These are phyloP conservation scores for Calidris pugnax DNA, from an alignment of 2,113 vertebrate genomes.

Conservation along the genomic window DNA sequence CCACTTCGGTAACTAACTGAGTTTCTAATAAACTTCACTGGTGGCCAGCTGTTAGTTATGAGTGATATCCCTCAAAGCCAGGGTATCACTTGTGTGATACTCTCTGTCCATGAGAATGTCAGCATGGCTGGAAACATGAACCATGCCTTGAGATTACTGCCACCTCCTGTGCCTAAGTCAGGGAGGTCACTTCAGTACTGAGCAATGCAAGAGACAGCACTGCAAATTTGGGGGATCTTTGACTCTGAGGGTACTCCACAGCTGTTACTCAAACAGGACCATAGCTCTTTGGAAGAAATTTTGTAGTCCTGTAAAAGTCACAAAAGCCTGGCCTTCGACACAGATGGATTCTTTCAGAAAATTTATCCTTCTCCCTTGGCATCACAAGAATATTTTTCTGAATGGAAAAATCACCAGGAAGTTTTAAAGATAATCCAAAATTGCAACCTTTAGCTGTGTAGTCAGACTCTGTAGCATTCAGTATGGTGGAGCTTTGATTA, in stretches of 20 bases:
- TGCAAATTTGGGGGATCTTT: not conserved
- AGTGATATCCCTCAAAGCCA: not conserved
- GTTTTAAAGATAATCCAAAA: not conserved
- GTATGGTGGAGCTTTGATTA: not conserved
- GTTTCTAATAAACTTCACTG: not conserved
- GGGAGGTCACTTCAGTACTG: not conserved
- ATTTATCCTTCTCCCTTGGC: not conserved
- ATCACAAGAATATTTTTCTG: not conserved
- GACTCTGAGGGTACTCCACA: not conserved
- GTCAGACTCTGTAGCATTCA: not conserved
- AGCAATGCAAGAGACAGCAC: not conserved
- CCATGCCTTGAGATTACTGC: not conserved
- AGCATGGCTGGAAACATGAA: not conserved
- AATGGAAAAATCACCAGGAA: not conserved
- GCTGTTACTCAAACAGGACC: not conserved
- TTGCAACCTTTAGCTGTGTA: not conserved
- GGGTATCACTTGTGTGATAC: fast-evolving
- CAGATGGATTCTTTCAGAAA: not conserved
- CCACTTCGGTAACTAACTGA: not conserved
- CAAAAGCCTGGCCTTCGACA: not conserved
- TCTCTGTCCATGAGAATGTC: not conserved
- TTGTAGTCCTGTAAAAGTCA: not conserved
- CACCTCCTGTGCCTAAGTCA: not conserved
- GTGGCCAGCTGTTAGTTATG: not conserved
- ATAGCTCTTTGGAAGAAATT: not conserved